These are phyloP conservation scores for Hirtodrosophila alboralis DNA, from an alignment of 2,888 invertebrate species.

Conservation along the genomic window DNA sequence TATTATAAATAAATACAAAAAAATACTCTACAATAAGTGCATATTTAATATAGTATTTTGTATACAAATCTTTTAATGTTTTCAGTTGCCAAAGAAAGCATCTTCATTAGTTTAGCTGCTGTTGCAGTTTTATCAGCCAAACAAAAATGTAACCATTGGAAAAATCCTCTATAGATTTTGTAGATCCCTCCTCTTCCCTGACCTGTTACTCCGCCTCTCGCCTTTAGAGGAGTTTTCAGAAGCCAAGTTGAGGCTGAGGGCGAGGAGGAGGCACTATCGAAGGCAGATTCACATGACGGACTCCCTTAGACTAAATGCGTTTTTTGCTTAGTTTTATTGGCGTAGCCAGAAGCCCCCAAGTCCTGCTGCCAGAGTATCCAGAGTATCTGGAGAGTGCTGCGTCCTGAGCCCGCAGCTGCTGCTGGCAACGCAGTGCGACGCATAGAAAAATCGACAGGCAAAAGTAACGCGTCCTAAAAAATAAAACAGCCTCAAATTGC, in stretches of 20 bases:
- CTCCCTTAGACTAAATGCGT: constrained; percentile 71
- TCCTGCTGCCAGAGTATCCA: too few species aligned
- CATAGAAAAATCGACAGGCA: constrained; percentile 56
- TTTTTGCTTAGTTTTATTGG: constrained; percentile 78
- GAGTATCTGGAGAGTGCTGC: too few species aligned
- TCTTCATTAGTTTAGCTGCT: constrained; percentile 11
- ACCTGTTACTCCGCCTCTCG: too few species aligned
- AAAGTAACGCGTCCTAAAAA: constrained; percentile 37
- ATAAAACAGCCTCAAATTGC: constrained; percentile 64
- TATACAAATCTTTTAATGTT: too few species aligned
- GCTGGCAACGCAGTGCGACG: constrained; percentile 43
- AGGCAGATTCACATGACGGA: constrained; percentile 45
- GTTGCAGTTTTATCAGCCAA: constrained; percentile 13
- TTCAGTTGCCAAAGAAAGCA: too few species aligned
- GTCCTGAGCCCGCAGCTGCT: too few species aligned
- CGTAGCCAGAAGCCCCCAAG: constrained; percentile 3
- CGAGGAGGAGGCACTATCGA: constrained; percentile 29
- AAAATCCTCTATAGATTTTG: constrained; percentile 16
- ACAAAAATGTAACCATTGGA: constrained; percentile 25
- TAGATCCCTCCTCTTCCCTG: neutral
- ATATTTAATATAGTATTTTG: too few species aligned
- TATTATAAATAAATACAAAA: too few species aligned
- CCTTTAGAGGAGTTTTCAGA: too few species aligned
- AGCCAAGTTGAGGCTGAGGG: constrained; percentile 27
- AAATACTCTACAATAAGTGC: too few species aligned